Percentiles rank a stretch among this genome's conserved stretches.
Conservation (phyloP, 2,888 invertebrate species). For the Leucoptera coffeella region DNA sequence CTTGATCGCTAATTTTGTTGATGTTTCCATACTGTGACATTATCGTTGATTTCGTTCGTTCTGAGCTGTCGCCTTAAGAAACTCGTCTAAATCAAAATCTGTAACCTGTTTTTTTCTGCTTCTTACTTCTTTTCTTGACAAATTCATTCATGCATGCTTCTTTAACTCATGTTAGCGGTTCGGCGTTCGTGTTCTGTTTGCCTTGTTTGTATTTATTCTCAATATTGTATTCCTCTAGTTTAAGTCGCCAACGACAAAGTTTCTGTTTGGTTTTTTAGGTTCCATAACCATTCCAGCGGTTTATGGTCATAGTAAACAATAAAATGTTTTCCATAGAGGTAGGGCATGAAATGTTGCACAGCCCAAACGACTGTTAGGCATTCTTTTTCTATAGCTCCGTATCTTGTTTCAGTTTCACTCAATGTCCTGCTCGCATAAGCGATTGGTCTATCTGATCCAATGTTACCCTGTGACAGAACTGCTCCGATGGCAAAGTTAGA, state of each 20-base stretch:
- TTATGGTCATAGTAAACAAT: slow-evolving; percentile 11
- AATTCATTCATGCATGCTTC: neutral
- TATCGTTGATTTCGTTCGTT: too few relatives aligned
- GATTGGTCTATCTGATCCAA: slow-evolving; percentile 8
- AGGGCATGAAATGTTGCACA: slow-evolving; percentile 11
- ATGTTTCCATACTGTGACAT: neutral
- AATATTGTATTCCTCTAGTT: slow-evolving; percentile 13
- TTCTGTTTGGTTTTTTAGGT: too few relatives aligned
- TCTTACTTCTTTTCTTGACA: too few relatives aligned
- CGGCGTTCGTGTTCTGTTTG: slow-evolving; percentile 11
- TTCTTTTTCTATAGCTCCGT: slow-evolving; percentile 11
- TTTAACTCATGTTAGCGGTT: slow-evolving; percentile 8
- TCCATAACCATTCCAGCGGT: slow-evolving; percentile 11
- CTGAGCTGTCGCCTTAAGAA: too few relatives aligned
- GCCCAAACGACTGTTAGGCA: slow-evolving; percentile 10
- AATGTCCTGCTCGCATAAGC: slow-evolving; percentile 10
- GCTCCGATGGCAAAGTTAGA: slow-evolving; percentile 12
- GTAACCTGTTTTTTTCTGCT: too few relatives aligned
- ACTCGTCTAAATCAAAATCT: too few relatives aligned
- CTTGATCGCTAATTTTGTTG: neutral
- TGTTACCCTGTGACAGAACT: slow-evolving; percentile 9
- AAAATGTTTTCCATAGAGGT: slow-evolving; percentile 14
- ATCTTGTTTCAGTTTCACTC: slow-evolving; percentile 8
- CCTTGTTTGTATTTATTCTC: slow-evolving; percentile 12
- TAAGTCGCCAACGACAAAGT: slow-evolving; percentile 13